Percentiles rank a stretch among this genome's conserved stretches.
Evolutionary conservation across 2,113 vertebrate genomes (phyloP).

Genomic region (Melanerpes formicivorus): DNA sequence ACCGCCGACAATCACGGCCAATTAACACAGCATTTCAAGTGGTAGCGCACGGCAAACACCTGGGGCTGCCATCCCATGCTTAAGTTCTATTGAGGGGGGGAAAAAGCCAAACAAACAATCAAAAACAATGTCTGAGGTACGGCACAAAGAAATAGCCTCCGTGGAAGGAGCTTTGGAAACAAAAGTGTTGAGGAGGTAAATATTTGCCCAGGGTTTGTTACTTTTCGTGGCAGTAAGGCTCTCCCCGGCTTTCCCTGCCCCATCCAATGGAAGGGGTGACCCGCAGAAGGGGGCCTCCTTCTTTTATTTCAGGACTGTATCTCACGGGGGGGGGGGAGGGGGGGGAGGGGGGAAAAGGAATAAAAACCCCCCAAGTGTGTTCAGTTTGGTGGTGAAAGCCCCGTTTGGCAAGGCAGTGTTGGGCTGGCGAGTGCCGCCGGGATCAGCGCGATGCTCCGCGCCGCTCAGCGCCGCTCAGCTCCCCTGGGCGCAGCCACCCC

Average conservation of each 20-base stretch:
- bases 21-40: neutral
- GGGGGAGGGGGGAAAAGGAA: too few species aligned
- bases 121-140: too few species aligned
- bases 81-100: neutral
- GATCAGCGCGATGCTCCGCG: neutral
- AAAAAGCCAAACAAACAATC: too few species aligned
- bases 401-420: constrained; percentile 50
- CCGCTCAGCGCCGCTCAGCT: neutral
- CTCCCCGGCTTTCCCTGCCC: neutral
- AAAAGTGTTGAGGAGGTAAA: neutral
- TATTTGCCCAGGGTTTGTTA: neutral
- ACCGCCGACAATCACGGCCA: neutral
- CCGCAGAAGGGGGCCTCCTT: neutral
- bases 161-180: neutral
- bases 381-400: constrained; percentile 12
- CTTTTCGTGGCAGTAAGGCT: neutral
- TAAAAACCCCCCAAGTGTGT: neutral
- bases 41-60: neutral
- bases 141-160: neutral
- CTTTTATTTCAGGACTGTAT: neutral
- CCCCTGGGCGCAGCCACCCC: constrained; percentile 35
- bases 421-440: neutral
- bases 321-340: neutral
- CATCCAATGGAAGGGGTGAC: neutral
- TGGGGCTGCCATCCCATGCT: neutral